phyloP scores from a whole-genome alignment of 2,113 vertebrate species.

The Sitta europaea region DNA sequence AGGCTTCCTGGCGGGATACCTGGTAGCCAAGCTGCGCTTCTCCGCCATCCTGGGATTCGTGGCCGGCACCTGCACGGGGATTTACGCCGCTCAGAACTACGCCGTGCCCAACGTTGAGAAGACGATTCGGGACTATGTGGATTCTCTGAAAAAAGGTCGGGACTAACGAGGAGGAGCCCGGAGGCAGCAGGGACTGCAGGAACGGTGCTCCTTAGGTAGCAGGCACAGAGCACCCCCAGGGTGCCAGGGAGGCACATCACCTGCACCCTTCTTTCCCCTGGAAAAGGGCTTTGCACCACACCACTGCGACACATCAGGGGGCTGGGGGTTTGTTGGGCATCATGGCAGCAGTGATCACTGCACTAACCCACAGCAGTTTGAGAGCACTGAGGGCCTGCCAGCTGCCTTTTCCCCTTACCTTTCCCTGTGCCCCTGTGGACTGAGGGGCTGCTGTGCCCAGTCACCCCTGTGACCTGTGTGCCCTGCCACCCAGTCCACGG shows the following conservation, averaged over 20 bases:
- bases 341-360: not conserved
- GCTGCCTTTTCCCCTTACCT: not conserved
- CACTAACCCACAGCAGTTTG: not conserved
- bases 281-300: not conserved
- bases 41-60: slow-evolving; percentile 88
- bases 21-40: slow-evolving; percentile 89
- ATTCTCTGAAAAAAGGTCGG: slow-evolving; percentile 80
- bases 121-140: slow-evolving; percentile 83
- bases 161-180: slow-evolving; percentile 61
- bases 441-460: not conserved
- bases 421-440: not conserved
- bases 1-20: slow-evolving; percentile 90
- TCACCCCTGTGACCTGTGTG: not conserved
- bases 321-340: not conserved
- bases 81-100: slow-evolving; percentile 89
- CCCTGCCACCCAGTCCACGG: not conserved
- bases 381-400: not conserved
- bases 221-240: not conserved
- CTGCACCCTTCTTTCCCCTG: not conserved
- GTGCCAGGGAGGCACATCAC: not conserved
- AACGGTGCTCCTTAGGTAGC: not conserved
- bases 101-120: slow-evolving; percentile 86
- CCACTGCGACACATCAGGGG: not conserved
- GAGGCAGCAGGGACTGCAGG: not conserved
- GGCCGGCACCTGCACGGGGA: slow-evolving; percentile 85